Evolutionary conservation across 2,888 invertebrate genomes (phyloP), one percentile per base, ranked within the genome.

Genomic region (Apocheima hispidaria): DNA sequence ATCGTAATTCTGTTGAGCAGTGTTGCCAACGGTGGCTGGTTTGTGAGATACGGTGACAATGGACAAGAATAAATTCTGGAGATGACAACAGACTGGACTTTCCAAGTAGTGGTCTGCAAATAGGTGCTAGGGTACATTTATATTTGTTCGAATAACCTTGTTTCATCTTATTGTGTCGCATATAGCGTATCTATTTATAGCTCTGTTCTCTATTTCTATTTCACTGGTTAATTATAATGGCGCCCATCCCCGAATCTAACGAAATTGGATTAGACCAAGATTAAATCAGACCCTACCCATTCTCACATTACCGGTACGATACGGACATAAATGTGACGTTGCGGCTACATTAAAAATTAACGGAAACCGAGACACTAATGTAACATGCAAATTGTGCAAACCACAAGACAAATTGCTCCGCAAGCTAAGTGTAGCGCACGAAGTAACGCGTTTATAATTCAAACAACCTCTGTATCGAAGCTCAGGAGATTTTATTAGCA

Each of bases 391-490:
- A 81, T 79, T 74, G 75, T 71, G 68, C 65, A 71, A 71, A 68
- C 78, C 73, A 72, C 75, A 75, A 78, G 78, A 82, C 79, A 82
- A 81, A 83, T 83, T 80, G 75, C 78, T 68, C 78, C 75, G 75
- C 41, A 18, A 26, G 40, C 20, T 30, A 4, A 64, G 50, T 30
- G 65, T 59, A 33, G 44, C 49, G 60, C 59, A 59, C 61, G 52
- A 57, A 28, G 70, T 67, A 73, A 70, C 72, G 59, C 72, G 69
- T 81, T 78, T 76, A 79, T 79, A 80, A 79, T 81, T 80, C 80
- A 79, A 74, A 72, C 72, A 56, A 68, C 70, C 60, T 64, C 71
- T 67, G 71, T 76, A 75, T 78, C 68, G 74, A 75, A 77, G 70
- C 77, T 73, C 73, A 63, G 71, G 72, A 75, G 77, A 77, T 82